A percentile compares a stretch with the other conserved stretches of the same genome.
phyloP scores from a whole-genome alignment of 2,888 invertebrate species.

The Pomacea canaliculata region DNA sequence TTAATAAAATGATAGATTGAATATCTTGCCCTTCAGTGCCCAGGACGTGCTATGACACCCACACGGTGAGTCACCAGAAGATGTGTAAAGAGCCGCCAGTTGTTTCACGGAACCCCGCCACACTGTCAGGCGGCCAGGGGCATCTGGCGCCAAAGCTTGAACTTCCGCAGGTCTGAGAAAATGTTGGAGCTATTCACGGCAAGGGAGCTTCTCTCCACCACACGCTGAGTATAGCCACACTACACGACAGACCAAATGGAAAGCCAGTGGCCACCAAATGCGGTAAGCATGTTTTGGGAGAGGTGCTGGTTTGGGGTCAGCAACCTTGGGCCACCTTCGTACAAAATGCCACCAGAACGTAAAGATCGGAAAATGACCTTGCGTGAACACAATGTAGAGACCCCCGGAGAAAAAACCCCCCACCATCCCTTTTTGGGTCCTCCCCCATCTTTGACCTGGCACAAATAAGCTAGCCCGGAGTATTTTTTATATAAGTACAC shows the following conservation, averaged over 20 bases:
- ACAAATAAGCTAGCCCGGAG: slow-evolving; percentile 16
- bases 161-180: slow-evolving; percentile 48
- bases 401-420: no score
- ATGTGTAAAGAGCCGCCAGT: slow-evolving; percentile 48
- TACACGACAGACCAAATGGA: slow-evolving; percentile 36
- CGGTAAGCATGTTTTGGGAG: slow-evolving; percentile 19
- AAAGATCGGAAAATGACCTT: slow-evolving; percentile 10
- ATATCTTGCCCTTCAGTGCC: not conserved
- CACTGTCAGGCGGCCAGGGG: slow-evolving; percentile 39
- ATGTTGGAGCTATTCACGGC: slow-evolving; percentile 44
- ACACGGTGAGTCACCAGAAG: not conserved
- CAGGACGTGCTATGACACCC: slow-evolving; percentile 9
- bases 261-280: not conserved
- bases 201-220: slow-evolving; percentile 57
- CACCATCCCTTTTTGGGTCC: slow-evolving; percentile 17
- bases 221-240: slow-evolving; percentile 55
- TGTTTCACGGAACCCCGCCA: slow-evolving; percentile 50
- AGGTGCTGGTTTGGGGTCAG: slow-evolving; percentile 1
- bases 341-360: slow-evolving; percentile 1
- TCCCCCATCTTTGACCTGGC: slow-evolving; percentile 20
- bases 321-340: slow-evolving; percentile 5
- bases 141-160: slow-evolving; percentile 50
- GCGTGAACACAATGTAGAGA: slow-evolving; percentile 7
- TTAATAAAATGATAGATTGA: no score
- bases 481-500: slow-evolving; percentile 10